Evolutionary conservation across 2,797 vertebrate species (phyloP).

Genomic region (Podarcis lilfordi): DNA sequence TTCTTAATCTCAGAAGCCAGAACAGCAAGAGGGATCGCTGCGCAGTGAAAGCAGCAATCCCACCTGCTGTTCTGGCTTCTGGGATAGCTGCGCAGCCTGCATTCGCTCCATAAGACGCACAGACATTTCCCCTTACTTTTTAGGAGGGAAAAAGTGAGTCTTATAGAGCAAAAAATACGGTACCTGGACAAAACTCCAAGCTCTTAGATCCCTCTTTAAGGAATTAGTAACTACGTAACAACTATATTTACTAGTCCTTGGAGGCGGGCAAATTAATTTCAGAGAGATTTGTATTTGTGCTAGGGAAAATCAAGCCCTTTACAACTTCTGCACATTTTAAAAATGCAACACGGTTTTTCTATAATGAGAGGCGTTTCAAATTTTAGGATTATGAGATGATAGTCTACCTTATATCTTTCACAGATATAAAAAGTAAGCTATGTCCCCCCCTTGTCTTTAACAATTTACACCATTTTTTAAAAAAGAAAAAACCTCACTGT

Average conservation of each 20-base stretch:
- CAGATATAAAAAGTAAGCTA: slow-evolving; percentile 49
- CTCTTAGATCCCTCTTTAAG: neutral
- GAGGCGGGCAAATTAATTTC: neutral
- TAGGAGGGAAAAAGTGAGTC: too few relatives aligned
- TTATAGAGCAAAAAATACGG: too few relatives aligned
- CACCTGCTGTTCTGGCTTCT: too few relatives aligned
- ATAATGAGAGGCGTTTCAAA: neutral
- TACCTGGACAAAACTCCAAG: neutral
- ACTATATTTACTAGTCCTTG: neutral
- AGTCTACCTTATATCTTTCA: slow-evolving; percentile 32
- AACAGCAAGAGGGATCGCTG: too few relatives aligned
- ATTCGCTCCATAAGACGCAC: too few relatives aligned
- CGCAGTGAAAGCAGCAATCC: too few relatives aligned
- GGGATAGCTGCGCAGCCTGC: too few relatives aligned
- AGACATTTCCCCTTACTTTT: too few relatives aligned
- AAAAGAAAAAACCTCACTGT: slow-evolving; percentile 26
- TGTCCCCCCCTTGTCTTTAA: slow-evolving; percentile 50
- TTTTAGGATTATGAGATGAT: slow-evolving; percentile 23
- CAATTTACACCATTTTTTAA: slow-evolving; percentile 19
- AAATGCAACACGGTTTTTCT: neutral
- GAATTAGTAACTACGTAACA: neutral
- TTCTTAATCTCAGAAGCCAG: too few relatives aligned
- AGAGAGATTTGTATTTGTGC: slow-evolving; percentile 27
- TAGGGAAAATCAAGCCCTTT: slow-evolving; percentile 3
- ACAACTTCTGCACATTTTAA: neutral